A percentile compares a stretch with the other conserved stretches of the same genome.
phyloP scores from a whole-genome alignment of 2,797 vertebrate species.

The Pseudochirops cupreus region DNA sequence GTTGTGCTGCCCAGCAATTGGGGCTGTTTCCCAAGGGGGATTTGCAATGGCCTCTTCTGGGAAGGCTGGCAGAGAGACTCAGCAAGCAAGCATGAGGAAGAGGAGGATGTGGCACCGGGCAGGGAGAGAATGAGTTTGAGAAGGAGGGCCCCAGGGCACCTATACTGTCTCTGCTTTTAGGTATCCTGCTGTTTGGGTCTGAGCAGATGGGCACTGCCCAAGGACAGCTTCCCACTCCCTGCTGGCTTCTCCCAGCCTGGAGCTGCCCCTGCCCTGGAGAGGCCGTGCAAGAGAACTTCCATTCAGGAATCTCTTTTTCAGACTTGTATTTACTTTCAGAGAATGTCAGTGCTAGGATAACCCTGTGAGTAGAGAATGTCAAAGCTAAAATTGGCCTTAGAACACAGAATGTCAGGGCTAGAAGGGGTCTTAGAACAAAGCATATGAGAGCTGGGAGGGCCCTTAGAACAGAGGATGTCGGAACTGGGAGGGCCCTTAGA shows the following conservation, averaged over 20 bases:
- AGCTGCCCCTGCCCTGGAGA: not conserved
- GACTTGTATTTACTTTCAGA: not conserved
- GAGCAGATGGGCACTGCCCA: rapidly evolving
- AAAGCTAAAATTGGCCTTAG: not conserved
- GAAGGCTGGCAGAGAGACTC: not conserved
- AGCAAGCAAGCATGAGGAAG: not conserved
- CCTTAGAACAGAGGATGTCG: too few relatives aligned
- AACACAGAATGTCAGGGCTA: too few relatives aligned
- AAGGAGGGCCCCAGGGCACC: not conserved
- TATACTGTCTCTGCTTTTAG: not conserved
- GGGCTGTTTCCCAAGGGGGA: not conserved
- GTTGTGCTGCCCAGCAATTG: not conserved
- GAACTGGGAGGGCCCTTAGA: too few relatives aligned
- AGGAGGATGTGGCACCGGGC: not conserved
- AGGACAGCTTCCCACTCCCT: not conserved
- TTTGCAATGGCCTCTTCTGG: not conserved
- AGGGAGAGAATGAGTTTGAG: not conserved
- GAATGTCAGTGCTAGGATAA: not conserved
- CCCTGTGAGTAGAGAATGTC: not conserved
- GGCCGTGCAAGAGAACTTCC: not conserved
- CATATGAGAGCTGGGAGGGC: too few relatives aligned
- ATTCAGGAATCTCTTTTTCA: not conserved
- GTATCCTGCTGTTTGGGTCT: not conserved
- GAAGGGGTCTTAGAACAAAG: too few relatives aligned
- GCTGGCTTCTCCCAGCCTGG: not conserved